Conservation (phyloP, 2,797 vertebrate species). For the Eospalax fontanierii region DNA sequence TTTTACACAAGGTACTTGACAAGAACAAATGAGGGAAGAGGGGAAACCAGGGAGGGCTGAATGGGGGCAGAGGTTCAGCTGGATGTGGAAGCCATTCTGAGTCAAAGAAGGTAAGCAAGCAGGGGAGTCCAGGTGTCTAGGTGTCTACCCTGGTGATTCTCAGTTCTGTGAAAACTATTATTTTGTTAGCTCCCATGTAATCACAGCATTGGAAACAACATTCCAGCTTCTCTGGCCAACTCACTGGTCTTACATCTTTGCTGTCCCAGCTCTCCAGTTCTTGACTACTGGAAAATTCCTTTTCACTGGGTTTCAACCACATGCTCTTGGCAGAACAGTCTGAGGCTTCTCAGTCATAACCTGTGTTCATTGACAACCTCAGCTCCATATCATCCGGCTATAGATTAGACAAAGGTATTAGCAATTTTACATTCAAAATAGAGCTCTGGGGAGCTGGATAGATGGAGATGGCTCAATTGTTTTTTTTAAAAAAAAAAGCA, state of each 20-base stretch:
- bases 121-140: neutral
- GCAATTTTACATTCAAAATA: neutral
- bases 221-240: neutral
- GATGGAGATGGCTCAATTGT: neutral
- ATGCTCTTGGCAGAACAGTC: neutral
- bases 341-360: neutral
- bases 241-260: neutral
- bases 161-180: slow-evolving; percentile 5
- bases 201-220: neutral
- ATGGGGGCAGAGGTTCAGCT: neutral
- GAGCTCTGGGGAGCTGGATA: neutral
- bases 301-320: neutral
- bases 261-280: neutral
- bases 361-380: neutral
- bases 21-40: neutral
- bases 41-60: neutral
- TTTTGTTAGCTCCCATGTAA: neutral
- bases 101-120: neutral
- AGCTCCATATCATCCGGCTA: neutral
- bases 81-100: neutral
- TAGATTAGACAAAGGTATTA: neutral
- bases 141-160: neutral
- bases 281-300: neutral
- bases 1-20: neutral
- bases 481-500: neutral